phyloP scores from a whole-genome alignment of 2,888 invertebrate species.

The Oxycera nigricornis region DNA sequence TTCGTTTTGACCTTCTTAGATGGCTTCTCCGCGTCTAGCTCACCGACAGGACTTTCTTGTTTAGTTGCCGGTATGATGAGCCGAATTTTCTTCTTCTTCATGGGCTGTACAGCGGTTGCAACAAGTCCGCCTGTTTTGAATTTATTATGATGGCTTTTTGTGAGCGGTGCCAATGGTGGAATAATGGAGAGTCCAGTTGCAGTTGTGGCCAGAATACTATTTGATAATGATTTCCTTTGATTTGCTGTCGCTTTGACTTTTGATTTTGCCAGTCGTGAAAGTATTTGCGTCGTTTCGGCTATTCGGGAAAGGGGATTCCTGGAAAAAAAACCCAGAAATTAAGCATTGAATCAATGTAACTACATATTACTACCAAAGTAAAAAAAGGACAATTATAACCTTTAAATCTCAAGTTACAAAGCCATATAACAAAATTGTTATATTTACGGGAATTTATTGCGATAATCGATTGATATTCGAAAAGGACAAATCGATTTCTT shows the following conservation, averaged over 20 bases:
- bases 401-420: too few relatives aligned
- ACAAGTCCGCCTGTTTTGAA: slow-evolving; percentile 70
- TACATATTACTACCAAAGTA: too few relatives aligned
- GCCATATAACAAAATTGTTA: too few relatives aligned
- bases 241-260: slow-evolving; percentile 37
- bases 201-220: slow-evolving; percentile 54
- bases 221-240: slow-evolving; percentile 32
- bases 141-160: slow-evolving; percentile 52
- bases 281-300: slow-evolving; percentile 54
- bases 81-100: slow-evolving; percentile 53
- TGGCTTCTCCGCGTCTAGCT: slow-evolving; percentile 64
- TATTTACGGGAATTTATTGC: too few relatives aligned
- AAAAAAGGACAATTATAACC: too few relatives aligned
- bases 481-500: too few relatives aligned
- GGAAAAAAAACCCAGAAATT: slow-evolving; percentile 12
- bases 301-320: slow-evolving; percentile 54
- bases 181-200: slow-evolving; percentile 57
- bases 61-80: slow-evolving; percentile 18
- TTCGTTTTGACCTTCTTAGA: slow-evolving; percentile 57
- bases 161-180: slow-evolving; percentile 42
- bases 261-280: slow-evolving; percentile 52
- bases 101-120: slow-evolving; percentile 66
- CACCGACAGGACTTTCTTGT: slow-evolving; percentile 43
- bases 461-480: too few relatives aligned
- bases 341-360: background rate